Percentiles rank a stretch among this genome's conserved stretches.
phyloP scores from a whole-genome alignment of 2,888 invertebrate genomes.

The Pedicia rivosa region DNA sequence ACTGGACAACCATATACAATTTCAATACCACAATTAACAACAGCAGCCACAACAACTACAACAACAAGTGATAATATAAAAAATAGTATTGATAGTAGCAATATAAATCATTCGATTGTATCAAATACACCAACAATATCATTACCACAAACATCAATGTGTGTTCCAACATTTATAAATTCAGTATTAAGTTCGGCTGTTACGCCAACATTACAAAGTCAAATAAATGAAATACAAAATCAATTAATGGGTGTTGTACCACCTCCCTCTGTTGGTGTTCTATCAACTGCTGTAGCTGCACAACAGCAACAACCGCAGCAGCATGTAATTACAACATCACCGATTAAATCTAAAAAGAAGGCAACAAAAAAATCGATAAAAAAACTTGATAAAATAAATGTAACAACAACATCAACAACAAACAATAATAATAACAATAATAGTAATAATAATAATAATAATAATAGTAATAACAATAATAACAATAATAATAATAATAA shows the following conservation, averaged over 20 bases:
- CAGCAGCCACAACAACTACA: neutral
- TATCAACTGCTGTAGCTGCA: slow-evolving; percentile 8
- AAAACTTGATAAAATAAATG: slow-evolving; percentile 1
- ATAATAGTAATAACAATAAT: too few relatives aligned
- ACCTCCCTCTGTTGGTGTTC: slow-evolving; percentile 4
- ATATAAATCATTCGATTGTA: neutral
- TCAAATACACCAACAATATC: slow-evolving; percentile 1
- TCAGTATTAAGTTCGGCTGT: slow-evolving; percentile 11
- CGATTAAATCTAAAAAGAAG: slow-evolving; percentile 4
- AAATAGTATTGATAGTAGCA: neutral
- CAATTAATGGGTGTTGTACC: slow-evolving; percentile 14
- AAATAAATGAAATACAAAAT: slow-evolving; percentile 16
- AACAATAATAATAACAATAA: too few relatives aligned
- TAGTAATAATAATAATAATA: too few relatives aligned
- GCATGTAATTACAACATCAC: too few relatives aligned
- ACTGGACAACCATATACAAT: slow-evolving; percentile 28
- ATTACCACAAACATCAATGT: slow-evolving; percentile 4
- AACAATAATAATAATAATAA: slow-evolving; percentile 14
- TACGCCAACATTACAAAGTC: slow-evolving; percentile 15
- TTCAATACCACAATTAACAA: slow-evolving; percentile 22
- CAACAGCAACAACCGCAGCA: neutral
- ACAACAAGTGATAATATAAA: neutral
- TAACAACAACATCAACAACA: slow-evolving; percentile 5
- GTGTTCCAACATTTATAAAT: slow-evolving; percentile 13
- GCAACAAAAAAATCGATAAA: slow-evolving; percentile 4